These are phyloP conservation scores for Clytia hemisphaerica DNA, from an alignment of 30 jellyfish, hydroid and myxozoan species.

Conservation along the genomic window DNA sequence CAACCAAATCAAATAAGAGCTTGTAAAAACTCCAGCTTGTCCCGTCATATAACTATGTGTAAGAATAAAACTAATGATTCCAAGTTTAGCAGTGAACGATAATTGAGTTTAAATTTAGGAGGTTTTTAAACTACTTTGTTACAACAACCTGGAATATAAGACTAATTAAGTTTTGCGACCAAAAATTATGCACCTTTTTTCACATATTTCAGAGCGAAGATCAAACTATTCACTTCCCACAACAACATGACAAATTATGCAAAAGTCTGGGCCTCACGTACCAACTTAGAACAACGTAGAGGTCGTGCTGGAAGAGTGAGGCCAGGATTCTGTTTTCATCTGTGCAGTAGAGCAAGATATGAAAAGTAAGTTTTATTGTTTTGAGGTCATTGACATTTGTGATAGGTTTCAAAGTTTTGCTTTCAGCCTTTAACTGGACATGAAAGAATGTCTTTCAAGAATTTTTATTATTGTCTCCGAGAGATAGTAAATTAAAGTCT, in stretches of 20 bases:
- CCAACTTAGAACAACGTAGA: slow-evolving; percentile 80
- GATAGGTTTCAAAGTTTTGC: not conserved
- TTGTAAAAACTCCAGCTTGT: too few relatives aligned
- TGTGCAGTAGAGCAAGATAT: slow-evolving; percentile 78
- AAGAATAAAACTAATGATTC: too few relatives aligned
- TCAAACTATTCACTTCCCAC: slow-evolving; percentile 80
- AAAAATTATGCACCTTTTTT: not conserved
- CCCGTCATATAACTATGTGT: too few relatives aligned
- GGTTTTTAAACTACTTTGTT: too few relatives aligned
- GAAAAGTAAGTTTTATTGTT: slow-evolving; percentile 31
- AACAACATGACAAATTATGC: slow-evolving; percentile 93
- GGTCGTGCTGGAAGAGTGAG: slow-evolving; percentile 98
- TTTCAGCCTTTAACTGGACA: too few relatives aligned
- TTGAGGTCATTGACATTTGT: not conserved
- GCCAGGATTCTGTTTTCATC: slow-evolving; percentile 81
- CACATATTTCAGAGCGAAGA: slow-evolving; percentile 56
- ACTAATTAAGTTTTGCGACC: too few relatives aligned
- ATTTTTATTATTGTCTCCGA: not conserved
- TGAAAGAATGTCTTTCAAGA: too few relatives aligned
- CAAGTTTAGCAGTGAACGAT: too few relatives aligned
- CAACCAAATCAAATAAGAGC: too few relatives aligned
- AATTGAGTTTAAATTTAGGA: too few relatives aligned
- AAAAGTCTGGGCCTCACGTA: slow-evolving; percentile 89
- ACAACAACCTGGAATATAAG: too few relatives aligned
- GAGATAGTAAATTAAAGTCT: not conserved